Evolutionary conservation across 2,113 vertebrate species (phyloP).

Genomic region (Oncorhynchus nerka): DNA sequence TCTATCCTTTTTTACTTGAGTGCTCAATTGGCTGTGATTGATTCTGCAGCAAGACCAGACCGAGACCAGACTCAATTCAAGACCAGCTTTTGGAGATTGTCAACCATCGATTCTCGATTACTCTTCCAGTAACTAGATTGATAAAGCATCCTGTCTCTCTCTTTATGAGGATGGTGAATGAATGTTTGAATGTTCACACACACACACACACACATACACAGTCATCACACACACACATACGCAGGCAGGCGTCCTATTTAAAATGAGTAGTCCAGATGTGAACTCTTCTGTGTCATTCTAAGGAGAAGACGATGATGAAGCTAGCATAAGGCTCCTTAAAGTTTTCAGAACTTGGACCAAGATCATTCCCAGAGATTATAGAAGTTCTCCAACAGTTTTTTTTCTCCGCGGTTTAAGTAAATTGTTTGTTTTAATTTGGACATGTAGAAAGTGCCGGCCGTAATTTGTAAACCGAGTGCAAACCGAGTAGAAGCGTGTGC

Average conservation of each 20-base stretch:
- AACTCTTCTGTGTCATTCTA: background rate
- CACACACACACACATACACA: too few relatives aligned
- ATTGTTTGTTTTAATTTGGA: too few relatives aligned
- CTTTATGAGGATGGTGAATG: background rate
- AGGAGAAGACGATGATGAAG: conserved; percentile 40
- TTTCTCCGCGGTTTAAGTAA: too few relatives aligned
- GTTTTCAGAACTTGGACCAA: background rate
- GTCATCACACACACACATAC: too few relatives aligned
- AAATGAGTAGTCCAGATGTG: background rate
- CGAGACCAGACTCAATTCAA: conserved; percentile 11
- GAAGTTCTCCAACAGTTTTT: too few relatives aligned
- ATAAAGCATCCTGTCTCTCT: conserved; percentile 36
- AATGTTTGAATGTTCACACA: background rate
- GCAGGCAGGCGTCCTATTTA: too few relatives aligned
- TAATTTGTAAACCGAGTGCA: too few relatives aligned
- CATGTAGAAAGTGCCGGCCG: too few relatives aligned
- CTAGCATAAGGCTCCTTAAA: conserved; percentile 32
- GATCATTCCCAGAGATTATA: too few relatives aligned
- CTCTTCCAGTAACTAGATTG: conserved; percentile 28
- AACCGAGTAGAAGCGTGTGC: too few relatives aligned
- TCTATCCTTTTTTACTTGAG: conserved; percentile 46
- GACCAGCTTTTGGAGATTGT: conserved; percentile 58
- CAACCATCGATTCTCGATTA: conserved; percentile 61
- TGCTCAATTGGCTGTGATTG: conserved; percentile 56
- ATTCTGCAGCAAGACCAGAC: conserved; percentile 41